phyloP scores from a whole-genome alignment of 2,888 invertebrate species.

The Lamproptera curius region DNA sequence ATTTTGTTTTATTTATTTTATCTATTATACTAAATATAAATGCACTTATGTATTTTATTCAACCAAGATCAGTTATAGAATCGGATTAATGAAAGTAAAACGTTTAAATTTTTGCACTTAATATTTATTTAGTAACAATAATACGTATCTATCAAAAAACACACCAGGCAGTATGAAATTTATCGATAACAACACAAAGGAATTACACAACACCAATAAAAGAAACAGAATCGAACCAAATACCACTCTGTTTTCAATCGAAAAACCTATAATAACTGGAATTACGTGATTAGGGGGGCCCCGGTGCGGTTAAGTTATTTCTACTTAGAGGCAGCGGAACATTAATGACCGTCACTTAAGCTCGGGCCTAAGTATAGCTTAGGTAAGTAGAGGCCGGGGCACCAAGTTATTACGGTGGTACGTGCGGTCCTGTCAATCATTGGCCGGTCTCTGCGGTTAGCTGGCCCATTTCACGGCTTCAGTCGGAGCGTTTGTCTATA shows the following conservation, averaged over 20 bases:
- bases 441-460: constrained; percentile 4
- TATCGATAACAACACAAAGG: too few species aligned
- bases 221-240: constrained; percentile 19
- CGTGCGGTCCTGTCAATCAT: constrained; percentile 26
- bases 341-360: constrained; percentile 51
- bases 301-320: constrained; percentile 46
- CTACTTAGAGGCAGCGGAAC: constrained; percentile 45
- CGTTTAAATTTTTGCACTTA: too few species aligned
- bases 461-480: background rate
- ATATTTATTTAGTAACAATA: too few species aligned
- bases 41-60: too few species aligned
- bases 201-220: background rate
- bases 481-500: background rate
- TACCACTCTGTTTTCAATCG: constrained; percentile 52
- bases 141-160: background rate
- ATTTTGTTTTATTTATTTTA: too few species aligned
- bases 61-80: too few species aligned
- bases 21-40: too few species aligned
- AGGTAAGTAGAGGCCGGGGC: constrained; percentile 40
- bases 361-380: constrained; percentile 48
- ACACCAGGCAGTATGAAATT: background rate
- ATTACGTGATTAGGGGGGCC: constrained; percentile 58
- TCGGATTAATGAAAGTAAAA: too few species aligned
- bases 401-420: constrained; percentile 29
- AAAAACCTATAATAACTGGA: constrained; percentile 51